These are phyloP conservation scores for Tamandua tetradactyla DNA, from an alignment of 2,797 vertebrate species.

Conservation along the genomic window DNA sequence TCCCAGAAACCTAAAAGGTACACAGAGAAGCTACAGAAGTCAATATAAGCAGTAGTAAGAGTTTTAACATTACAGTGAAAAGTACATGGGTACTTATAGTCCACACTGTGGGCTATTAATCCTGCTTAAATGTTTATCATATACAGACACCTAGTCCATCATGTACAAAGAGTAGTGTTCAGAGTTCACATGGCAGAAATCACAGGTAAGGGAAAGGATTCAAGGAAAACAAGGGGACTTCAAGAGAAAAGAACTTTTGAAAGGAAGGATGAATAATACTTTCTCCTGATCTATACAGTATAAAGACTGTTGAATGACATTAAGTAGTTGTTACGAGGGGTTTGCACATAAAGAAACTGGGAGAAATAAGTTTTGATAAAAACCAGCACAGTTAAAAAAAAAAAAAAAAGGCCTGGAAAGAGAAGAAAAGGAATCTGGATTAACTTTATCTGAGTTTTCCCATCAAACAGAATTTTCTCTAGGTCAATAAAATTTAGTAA, in stretches of 20 bases:
- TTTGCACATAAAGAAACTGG: neutral
- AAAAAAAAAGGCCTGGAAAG: slow-evolving; percentile 14
- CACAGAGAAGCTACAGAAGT: neutral
- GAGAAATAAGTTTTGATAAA: slow-evolving; percentile 35
- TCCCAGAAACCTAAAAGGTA: slow-evolving; percentile 17
- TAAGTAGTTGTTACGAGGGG: neutral
- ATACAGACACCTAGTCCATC: neutral
- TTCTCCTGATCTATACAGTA: neutral
- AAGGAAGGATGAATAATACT: neutral
- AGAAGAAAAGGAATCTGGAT: slow-evolving; percentile 35
- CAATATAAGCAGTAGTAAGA: neutral
- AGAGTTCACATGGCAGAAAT: neutral
- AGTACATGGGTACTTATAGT: neutral
- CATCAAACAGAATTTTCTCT: slow-evolving; percentile 1
- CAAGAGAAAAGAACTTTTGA: neutral
- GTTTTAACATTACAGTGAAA: neutral
- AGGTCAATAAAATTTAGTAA: slow-evolving; percentile 40
- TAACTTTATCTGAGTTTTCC: slow-evolving; percentile 9
- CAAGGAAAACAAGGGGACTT: slow-evolving; percentile 14
- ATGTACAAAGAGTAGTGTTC: neutral
- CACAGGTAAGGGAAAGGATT: neutral
- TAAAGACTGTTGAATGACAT: neutral
- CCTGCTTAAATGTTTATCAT: neutral
- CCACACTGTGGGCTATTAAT: neutral
- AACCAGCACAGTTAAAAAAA: neutral